phyloP scores from a whole-genome alignment of 2,113 vertebrate genomes.

The Podiceps cristatus region DNA sequence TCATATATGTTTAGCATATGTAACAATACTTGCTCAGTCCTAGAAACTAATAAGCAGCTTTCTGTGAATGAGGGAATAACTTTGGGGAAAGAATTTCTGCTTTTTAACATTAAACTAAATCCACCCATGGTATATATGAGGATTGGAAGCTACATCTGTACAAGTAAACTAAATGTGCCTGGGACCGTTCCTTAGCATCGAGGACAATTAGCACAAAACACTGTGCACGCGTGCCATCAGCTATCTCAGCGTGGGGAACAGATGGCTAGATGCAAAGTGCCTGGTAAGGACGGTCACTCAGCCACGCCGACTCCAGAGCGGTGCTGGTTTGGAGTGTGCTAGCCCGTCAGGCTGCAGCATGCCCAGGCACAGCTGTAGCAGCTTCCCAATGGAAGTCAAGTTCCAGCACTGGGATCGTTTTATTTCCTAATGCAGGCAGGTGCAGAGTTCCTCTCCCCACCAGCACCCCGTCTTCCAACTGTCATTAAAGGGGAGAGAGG shows the following conservation, averaged over 20 bases:
- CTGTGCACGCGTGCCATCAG: background rate
- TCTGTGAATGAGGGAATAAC: background rate
- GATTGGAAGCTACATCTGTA: background rate
- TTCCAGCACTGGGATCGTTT: background rate
- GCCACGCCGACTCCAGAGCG: background rate
- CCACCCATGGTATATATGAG: background rate
- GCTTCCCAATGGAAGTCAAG: background rate
- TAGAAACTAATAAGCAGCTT: background rate
- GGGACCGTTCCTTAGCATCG: background rate
- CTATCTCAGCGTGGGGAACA: background rate
- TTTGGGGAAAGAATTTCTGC: background rate
- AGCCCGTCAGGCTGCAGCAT: background rate
- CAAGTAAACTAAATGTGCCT: background rate
- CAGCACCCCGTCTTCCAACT: accelerated
- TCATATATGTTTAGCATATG: background rate
- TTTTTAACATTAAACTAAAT: background rate
- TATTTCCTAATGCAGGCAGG: background rate
- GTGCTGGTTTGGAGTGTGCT: background rate
- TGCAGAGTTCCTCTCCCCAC: background rate
- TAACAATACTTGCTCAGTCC: background rate
- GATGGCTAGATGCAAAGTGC: background rate
- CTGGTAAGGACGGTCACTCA: background rate
- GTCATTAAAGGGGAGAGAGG: background rate
- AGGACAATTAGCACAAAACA: background rate
- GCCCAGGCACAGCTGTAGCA: background rate